Evolutionary conservation across 2,113 vertebrate genomes (phyloP), one percentile per base, ranked within the genome.

Genomic region (Takifugu flavidus): DNA sequence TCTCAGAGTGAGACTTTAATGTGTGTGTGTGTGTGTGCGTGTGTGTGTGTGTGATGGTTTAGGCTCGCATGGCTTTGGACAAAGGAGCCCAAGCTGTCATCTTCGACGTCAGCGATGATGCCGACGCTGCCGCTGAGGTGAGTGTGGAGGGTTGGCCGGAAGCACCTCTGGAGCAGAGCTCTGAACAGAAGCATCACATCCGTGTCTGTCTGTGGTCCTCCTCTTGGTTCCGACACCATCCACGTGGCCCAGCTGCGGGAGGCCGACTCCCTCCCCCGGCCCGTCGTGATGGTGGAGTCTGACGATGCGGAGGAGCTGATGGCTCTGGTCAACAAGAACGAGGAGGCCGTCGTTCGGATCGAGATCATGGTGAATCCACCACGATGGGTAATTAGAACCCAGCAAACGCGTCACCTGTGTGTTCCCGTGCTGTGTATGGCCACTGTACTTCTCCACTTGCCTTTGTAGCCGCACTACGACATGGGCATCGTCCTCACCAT

Each of bases 261-360:
- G 20, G 20, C 20, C 20, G 20, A 20, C 20, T 20, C 20, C 20
- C 20, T 20, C 20, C 20, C 20, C 20, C 20, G 20, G 20, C 20
- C 20, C 20, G 20, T 20, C 20, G 20, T 20, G 20, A 20, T 20
- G 20, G 20, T 20, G 20, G 20, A 20, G 20, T 20, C 20, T 20
- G 20, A 20, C 20, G 20, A 20, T 20, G 20, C 20, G 20, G 20
- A 20, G 20, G 20, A 20, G 20, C 86, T 99, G 78, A 99, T 99
- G 97, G 91, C 92, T 0, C 91, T 99, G 1, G 96, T 99, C 72
- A 97, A 98, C 89, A 96, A 94, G 87, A 99, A 98, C 59, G 94
- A 93, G 77, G 96, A 98, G 79, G 97, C 96, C 42, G 90, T 89
- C 0, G 95, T 99, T 75, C 89, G 86, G 69, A 99, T 99, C 55